Evolutionary conservation across 2,888 invertebrate genomes (phyloP).

Genomic region (Caenorhabditis wallacei): DNA sequence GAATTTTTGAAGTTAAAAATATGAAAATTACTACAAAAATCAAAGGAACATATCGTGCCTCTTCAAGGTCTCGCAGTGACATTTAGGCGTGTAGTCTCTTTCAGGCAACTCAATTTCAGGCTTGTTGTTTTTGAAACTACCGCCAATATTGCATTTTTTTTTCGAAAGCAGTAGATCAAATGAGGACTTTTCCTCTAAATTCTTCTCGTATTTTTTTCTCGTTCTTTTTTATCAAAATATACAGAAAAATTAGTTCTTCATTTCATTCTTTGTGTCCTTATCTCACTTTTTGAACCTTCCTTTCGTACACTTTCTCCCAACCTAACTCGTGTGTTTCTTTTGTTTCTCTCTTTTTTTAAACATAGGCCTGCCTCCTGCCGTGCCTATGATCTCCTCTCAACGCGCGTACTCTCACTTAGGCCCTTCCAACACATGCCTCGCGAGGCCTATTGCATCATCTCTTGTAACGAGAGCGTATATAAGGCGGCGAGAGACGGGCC

Average conservation of each 20-base stretch:
- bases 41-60: neutral
- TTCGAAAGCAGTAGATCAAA: too few species aligned
- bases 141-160: too few species aligned
- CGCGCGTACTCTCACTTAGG: constrained; percentile 56
- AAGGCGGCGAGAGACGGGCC: constrained; percentile 41
- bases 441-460: constrained; percentile 65
- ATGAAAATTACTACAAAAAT: too few species aligned
- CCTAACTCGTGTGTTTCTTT: constrained; percentile 30
- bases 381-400: constrained; percentile 40
- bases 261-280: constrained; percentile 12
- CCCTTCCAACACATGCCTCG: constrained; percentile 52
- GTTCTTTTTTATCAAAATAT: too few species aligned
- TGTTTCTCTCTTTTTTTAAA: constrained; percentile 19
- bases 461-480: constrained; percentile 53
- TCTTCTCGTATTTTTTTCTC: too few species aligned
- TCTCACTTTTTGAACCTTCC: constrained; percentile 22
- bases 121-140: too few species aligned
- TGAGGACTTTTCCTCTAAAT: too few species aligned
- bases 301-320: constrained; percentile 35
- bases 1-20: too few species aligned
- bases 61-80: neutral
- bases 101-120: neutral
- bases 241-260: neutral
- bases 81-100: neutral
- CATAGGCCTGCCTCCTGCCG: constrained; percentile 52